These are phyloP conservation scores for Peribatodes rhomboidaria DNA, from an alignment of 2,888 invertebrate genomes.

Conservation along the genomic window DNA sequence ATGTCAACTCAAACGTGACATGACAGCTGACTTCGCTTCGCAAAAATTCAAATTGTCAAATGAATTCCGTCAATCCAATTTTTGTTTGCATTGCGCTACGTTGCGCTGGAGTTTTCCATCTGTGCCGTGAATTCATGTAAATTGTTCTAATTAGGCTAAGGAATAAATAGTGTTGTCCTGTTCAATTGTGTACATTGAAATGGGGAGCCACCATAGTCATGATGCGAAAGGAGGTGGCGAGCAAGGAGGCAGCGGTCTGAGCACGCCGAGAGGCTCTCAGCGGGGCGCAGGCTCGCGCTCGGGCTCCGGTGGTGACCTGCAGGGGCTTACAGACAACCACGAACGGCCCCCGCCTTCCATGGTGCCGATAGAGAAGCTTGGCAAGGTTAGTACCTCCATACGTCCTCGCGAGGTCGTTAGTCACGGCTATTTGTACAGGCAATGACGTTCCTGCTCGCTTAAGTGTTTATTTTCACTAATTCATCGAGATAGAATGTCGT, in stretches of 20 bases:
- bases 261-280: slow-evolving; percentile 76
- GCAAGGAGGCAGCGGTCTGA: slow-evolving; percentile 70
- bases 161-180: not conserved
- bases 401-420: slow-evolving; percentile 43
- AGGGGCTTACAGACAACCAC: slow-evolving; percentile 86
- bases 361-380: slow-evolving; percentile 91
- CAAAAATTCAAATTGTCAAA: not conserved
- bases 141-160: slow-evolving; percentile 5
- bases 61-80: not conserved
- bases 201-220: slow-evolving; percentile 79
- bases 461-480: slow-evolving; percentile 52
- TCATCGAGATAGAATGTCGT: slow-evolving; percentile 42
- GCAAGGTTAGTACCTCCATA: slow-evolving; percentile 85
- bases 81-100: slow-evolving; percentile 26
- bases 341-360: slow-evolving; percentile 85
- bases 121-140: slow-evolving; percentile 10
- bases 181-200: slow-evolving; percentile 41
- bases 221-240: slow-evolving; percentile 62
- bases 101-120: slow-evolving; percentile 37
- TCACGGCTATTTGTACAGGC: slow-evolving; percentile 54
- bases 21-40: not conserved
- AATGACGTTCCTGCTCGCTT: slow-evolving; percentile 51
- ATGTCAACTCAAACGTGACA: not conserved
- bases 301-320: slow-evolving; percentile 89
- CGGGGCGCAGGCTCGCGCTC: slow-evolving; percentile 85